Base-by-base conservation (phyloP, 2,888 invertebrate species). In the Catocala nupta region DNA sequence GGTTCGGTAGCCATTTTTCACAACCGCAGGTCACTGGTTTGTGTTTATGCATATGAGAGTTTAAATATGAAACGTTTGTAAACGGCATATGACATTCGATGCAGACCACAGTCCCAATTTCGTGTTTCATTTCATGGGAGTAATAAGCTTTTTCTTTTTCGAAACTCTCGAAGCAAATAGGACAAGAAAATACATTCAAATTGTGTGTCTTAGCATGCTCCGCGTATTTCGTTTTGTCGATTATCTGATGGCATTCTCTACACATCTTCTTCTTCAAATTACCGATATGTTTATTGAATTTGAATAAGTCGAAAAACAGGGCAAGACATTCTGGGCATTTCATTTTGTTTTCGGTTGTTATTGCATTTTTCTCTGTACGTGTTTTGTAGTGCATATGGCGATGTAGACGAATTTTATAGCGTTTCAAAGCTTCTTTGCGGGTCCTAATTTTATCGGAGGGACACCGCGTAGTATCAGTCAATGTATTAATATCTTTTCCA, bases 311-410 rank as follows among this genome's bases (percentile, higher is more conserved):
- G 0, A 53, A 55, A 42, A 80, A 88, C 6, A 44, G 12, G 0
- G 71, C 70, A 0, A 65, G 70, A 44, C 90, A 90, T 12, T 85
- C 80, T 0, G 81, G 83, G 43, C 90, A 89, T 6, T 63, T 65
- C 48, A 82, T 50, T 43, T 64, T 68, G 3, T 55, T 10, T 39
- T 39, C 36, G n/a, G 59, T 51, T 39, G 44, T 51, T 54, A 33
- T 56, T 3, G 7, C 10, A 36, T 11, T 42, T 36, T 47, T 65
- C 59, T 59, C 44, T 13, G 39, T 33, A 1, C 60, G 55, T 39
- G 25, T 68, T 54, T 13, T 64, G 4, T 63, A 63, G 0, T 44
- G 5, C 51, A 42, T 52, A 55, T 71, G 34, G 5, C 63, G 47
- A 10, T 62, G 59, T 5, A 72, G 55, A 5, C 78, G 68, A 5